A percentile compares a stretch with the other conserved stretches of the same genome.
These are phyloP conservation scores for Orgyia antiqua DNA, from an alignment of 2,888 invertebrate genomes.

Conservation along the genomic window DNA sequence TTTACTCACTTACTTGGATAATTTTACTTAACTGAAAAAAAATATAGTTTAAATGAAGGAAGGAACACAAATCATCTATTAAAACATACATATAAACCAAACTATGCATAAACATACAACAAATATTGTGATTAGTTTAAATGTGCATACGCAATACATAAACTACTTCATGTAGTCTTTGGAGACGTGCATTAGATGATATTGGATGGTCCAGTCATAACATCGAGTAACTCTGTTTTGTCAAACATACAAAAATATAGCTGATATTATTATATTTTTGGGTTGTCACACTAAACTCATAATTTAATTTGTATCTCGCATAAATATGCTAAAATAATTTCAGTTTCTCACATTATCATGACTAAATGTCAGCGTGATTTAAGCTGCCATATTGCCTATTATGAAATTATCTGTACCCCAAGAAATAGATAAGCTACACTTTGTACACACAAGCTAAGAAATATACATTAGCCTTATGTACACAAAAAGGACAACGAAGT, in stretches of 20 bases:
- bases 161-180: conserved; percentile 15
- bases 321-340: too few relatives aligned
- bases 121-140: conserved; percentile 8
- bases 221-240: not conserved
- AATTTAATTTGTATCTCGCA: too few relatives aligned
- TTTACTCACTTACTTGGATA: too few relatives aligned
- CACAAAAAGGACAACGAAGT: too few relatives aligned
- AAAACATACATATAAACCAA: conserved; percentile 9
- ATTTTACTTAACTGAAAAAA: not conserved
- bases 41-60: not conserved
- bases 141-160: conserved; percentile 27
- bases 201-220: conserved; percentile 10
- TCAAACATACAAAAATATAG: conserved; percentile 2
- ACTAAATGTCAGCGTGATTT: too few relatives aligned
- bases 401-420: too few relatives aligned
- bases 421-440: too few relatives aligned
- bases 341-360: too few relatives aligned
- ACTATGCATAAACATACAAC: conserved; percentile 9
- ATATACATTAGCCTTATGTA: too few relatives aligned
- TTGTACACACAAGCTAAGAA: too few relatives aligned
- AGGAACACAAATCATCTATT: not conserved
- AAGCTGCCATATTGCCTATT: too few relatives aligned
- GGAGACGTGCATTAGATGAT: conserved; percentile 11
- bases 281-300: too few relatives aligned
- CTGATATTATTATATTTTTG: not conserved